Evolutionary conservation across 2,797 vertebrate genomes (phyloP).

Genomic region (Thamnophis elegans): DNA sequence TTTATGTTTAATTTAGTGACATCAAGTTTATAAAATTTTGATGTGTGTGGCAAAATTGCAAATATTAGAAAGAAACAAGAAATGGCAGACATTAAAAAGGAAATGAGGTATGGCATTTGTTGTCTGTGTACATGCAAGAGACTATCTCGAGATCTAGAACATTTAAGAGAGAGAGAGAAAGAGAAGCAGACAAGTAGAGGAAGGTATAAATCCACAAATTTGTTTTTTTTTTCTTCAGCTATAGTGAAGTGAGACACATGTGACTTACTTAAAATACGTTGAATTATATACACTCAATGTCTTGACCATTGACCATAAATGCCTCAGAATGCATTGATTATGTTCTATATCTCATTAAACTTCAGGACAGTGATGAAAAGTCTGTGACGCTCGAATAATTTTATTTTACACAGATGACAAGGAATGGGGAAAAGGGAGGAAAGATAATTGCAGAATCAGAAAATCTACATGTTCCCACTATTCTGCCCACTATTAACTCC

Average conservation of each 20-base stretch:
- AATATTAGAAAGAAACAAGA: neutral
- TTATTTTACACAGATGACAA: neutral
- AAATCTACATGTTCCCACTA: neutral
- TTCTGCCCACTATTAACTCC: neutral
- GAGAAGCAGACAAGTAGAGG: neutral
- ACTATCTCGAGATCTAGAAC: neutral
- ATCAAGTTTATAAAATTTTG: neutral
- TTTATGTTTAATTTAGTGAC: neutral
- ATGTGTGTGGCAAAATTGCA: neutral
- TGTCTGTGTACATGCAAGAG: neutral
- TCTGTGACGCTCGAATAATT: neutral
- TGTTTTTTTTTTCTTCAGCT: neutral
- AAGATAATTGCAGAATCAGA: neutral
- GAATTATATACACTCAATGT: neutral
- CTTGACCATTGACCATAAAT: too few relatives aligned
- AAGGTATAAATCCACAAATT: neutral
- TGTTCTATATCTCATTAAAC: neutral
- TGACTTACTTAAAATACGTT: neutral
- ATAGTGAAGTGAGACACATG: neutral
- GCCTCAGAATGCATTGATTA: neutral
- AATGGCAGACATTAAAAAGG: neutral
- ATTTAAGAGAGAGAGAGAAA: neutral
- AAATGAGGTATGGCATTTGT: neutral
- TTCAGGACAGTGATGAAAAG: neutral
- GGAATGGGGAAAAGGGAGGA: neutral